Evolutionary conservation across 2,113 vertebrate species (phyloP).

Genomic region (Oenanthe oenanthe): DNA sequence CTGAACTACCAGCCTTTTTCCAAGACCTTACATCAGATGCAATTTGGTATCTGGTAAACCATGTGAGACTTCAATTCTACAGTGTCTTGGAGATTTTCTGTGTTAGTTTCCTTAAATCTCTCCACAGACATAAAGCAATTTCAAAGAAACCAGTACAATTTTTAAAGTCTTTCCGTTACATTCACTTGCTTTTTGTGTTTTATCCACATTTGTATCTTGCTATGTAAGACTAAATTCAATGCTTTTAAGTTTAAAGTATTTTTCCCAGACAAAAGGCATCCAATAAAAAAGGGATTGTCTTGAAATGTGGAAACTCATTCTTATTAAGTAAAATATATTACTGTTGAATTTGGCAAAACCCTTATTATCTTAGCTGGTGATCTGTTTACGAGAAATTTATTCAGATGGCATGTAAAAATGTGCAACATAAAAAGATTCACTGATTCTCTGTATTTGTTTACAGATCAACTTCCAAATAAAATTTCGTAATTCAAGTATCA

Average conservation of each 20-base stretch:
- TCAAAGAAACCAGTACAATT: neutral
- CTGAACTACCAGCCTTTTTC: neutral
- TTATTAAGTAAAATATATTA: neutral
- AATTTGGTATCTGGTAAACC: neutral
- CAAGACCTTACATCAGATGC: neutral
- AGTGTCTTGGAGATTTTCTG: neutral
- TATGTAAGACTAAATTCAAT: neutral
- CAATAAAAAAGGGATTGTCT: neutral
- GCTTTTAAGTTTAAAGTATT: neutral
- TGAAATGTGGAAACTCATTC: neutral
- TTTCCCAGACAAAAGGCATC: neutral
- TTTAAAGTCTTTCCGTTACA: neutral
- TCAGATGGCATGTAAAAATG: neutral
- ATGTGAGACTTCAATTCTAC: neutral
- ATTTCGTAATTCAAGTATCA: neutral
- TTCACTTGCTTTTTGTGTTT: neutral
- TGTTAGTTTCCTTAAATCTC: neutral
- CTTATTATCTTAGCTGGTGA: neutral
- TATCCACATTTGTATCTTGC: neutral
- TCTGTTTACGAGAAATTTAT: neutral
- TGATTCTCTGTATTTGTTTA: neutral
- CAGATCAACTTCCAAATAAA: neutral
- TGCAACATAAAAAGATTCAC: neutral
- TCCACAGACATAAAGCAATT: neutral
- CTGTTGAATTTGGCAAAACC: conserved; percentile 23